A percentile compares a stretch with the other conserved stretches of the same genome.
Conservation (phyloP, 2,113 vertebrate genomes). For the Urocolius indicus region DNA sequence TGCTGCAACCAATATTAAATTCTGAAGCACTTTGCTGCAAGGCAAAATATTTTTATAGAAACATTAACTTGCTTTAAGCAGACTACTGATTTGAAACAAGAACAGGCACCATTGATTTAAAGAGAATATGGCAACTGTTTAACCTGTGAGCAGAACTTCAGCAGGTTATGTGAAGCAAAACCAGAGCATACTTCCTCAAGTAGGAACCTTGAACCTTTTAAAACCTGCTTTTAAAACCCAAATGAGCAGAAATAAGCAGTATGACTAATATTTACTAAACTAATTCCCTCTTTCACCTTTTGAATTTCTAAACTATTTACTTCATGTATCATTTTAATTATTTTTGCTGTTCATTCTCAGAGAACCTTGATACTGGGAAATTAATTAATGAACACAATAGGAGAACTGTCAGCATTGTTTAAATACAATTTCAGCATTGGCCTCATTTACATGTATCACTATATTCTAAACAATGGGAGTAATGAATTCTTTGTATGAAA, state of each 20-base stretch:
- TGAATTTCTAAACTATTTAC: slow-evolving; percentile 78
- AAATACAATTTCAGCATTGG: slow-evolving; percentile 56
- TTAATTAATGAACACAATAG: slow-evolving; percentile 84
- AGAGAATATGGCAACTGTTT: neutral
- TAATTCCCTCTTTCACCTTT: slow-evolving; percentile 72
- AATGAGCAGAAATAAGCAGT: slow-evolving; percentile 64
- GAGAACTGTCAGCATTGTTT: slow-evolving; percentile 74
- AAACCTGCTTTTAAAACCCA: slow-evolving; percentile 42
- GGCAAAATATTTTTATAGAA: neutral
- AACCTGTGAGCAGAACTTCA: slow-evolving; percentile 27
- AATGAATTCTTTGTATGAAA: slow-evolving; percentile 64
- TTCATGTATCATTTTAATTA: slow-evolving; percentile 84
- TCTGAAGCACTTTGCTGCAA: neutral
- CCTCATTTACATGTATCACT: slow-evolving; percentile 73
- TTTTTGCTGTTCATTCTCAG: slow-evolving; percentile 78
- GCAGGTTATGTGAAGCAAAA: neutral
- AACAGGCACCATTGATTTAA: neutral
- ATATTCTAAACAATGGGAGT: slow-evolving; percentile 70
- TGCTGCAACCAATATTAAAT: neutral
- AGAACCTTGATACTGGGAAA: slow-evolving; percentile 73
- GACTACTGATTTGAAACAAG: slow-evolving; percentile 6
- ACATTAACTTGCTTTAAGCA: neutral
- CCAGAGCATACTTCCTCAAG: neutral
- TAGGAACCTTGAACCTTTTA: too few relatives aligned
- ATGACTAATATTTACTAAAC: slow-evolving; percentile 71